Evolutionary conservation across 2,113 vertebrate species (phyloP).

Genomic region (Equus quagga): DNA sequence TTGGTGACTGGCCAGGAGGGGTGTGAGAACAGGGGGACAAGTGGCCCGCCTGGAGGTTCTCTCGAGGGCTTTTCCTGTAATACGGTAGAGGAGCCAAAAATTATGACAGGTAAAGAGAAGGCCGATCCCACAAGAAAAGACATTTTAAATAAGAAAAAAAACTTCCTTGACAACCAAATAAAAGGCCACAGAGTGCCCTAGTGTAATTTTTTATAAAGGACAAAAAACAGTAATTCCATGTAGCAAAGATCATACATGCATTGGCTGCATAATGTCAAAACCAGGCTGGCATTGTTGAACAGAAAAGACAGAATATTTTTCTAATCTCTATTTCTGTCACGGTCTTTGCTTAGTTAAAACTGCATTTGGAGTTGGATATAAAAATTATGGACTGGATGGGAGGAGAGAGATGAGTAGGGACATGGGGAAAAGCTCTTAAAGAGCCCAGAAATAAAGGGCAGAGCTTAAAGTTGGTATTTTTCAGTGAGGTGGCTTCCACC

Average conservation of each 20-base stretch:
- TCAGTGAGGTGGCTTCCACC: neutral
- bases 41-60: slow-evolving; percentile 87
- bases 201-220: neutral
- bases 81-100: slow-evolving; percentile 59
- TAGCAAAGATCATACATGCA: neutral
- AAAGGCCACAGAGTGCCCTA: neutral
- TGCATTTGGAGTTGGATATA: neutral
- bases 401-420: neutral
- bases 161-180: neutral
- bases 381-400: neutral
- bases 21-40: slow-evolving; percentile 87
- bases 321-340: neutral
- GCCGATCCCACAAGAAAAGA: neutral
- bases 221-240: neutral
- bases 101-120: slow-evolving; percentile 30
- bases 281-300: neutral
- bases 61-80: slow-evolving; percentile 92
- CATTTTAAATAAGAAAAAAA: neutral
- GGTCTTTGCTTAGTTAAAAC: neutral
- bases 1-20: slow-evolving; percentile 91
- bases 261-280: neutral
- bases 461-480: neutral
- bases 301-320: neutral
- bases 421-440: neutral
- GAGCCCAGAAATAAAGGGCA: neutral